A percentile compares a stretch with the other conserved stretches of the same genome.
Evolutionary conservation across 2,797 vertebrate species (phyloP).

Genomic region (Cynopterus sphinx): DNA sequence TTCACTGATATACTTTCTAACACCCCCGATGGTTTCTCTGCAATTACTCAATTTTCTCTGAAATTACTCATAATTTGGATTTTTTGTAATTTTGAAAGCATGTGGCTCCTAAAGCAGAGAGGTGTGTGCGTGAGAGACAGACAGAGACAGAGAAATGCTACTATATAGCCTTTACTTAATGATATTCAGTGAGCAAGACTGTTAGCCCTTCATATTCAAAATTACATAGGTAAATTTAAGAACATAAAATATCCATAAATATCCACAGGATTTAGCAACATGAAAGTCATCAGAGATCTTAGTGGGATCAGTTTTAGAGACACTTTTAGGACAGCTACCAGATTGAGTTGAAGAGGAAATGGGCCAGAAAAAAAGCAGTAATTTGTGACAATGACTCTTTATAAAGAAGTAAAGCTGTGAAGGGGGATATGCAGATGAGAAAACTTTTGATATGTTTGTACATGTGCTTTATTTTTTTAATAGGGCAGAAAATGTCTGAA

Average conservation of each 20-base stretch:
- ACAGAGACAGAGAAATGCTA: slow-evolving; percentile 46
- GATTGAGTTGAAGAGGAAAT: background rate
- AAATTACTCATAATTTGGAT: background rate
- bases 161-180: slow-evolving; percentile 62
- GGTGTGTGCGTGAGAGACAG: no score
- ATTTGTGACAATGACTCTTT: background rate
- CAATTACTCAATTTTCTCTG: background rate
- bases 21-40: background rate
- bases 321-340: background rate
- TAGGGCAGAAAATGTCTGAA: background rate
- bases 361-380: background rate
- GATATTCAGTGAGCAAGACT: background rate
- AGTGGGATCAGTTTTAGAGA: background rate
- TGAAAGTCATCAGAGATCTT: background rate
- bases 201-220: slow-evolving; percentile 39
- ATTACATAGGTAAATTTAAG: background rate
- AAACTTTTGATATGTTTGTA: no score
- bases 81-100: slow-evolving; percentile 44
- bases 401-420: background rate
- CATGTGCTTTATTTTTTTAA: background rate
- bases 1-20: background rate
- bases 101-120: background rate
- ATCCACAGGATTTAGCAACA: background rate
- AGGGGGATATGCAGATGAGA: no score
- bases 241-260: background rate